phyloP scores from a whole-genome alignment of 2,888 invertebrate species.

The Spatulosminthurus flaviceps region DNA sequence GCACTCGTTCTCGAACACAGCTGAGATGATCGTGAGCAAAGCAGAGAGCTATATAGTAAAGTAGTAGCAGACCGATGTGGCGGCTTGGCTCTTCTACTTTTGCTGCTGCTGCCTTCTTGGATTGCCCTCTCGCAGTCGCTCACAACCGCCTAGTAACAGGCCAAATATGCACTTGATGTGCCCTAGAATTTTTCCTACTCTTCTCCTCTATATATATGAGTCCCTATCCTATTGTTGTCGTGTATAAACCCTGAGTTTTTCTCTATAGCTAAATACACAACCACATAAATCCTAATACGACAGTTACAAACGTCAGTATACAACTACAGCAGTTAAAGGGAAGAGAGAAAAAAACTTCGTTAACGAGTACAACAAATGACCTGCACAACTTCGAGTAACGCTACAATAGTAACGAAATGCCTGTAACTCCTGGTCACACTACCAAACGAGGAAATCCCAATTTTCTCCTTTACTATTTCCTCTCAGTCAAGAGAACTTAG shows the following conservation, averaged over 20 bases:
- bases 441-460: neutral
- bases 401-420: neutral
- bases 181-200: conserved; percentile 15
- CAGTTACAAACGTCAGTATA: neutral
- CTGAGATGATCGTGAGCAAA: conserved; percentile 8
- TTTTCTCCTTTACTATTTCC: neutral
- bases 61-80: conserved; percentile 20
- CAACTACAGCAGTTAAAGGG: neutral
- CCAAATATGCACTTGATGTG: conserved; percentile 30
- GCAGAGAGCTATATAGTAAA: conserved; percentile 9
- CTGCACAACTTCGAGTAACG: conserved; percentile 1
- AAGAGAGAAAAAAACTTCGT: neutral
- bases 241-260: too few relatives aligned
- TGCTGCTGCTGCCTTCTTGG: conserved; percentile 18
- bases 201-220: neutral
- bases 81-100: conserved; percentile 7
- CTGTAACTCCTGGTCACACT: too few relatives aligned
- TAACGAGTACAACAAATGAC: conserved; percentile 11
- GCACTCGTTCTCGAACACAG: neutral
- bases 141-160: conserved; percentile 34
- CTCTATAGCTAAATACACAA: too few relatives aligned
- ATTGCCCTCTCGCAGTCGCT: conserved; percentile 33
- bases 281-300: too few relatives aligned
- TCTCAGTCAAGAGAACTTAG: neutral
- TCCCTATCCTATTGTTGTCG: neutral